These are phyloP conservation scores for Camponotus vicinus DNA, from an alignment of 1,140 invertebrate species.

Conservation along the genomic window DNA sequence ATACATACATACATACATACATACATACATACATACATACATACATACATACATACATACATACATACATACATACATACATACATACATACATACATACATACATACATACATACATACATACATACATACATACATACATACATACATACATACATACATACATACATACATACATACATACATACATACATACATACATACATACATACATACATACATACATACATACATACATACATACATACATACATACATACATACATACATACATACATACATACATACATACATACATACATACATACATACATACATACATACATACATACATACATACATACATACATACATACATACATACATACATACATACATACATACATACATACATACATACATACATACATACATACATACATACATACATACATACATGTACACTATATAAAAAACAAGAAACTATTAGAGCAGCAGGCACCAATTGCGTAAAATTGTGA, in stretches of 20 bases:
- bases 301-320: too few species aligned
- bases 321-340: background rate
- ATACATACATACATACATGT: background rate
- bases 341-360: too few species aligned
- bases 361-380: background rate
- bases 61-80: background rate
- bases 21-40: too few species aligned
- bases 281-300: background rate
- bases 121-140: too few species aligned
- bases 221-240: background rate
- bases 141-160: background rate
- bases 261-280: background rate
- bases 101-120: background rate
- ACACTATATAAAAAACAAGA: constrained; percentile 3
- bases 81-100: background rate
- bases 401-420: background rate
- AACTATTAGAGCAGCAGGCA: background rate
- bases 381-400: background rate
- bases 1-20: background rate
- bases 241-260: background rate
- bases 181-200: background rate
- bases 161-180: too few species aligned
- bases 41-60: background rate
- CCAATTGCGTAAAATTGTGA: constrained; percentile 18
- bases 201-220: too few species aligned